Percentiles rank a stretch among this genome's conserved stretches.
phyloP scores from a whole-genome alignment of 2,888 invertebrate species.

The Drosophila picticornis region DNA sequence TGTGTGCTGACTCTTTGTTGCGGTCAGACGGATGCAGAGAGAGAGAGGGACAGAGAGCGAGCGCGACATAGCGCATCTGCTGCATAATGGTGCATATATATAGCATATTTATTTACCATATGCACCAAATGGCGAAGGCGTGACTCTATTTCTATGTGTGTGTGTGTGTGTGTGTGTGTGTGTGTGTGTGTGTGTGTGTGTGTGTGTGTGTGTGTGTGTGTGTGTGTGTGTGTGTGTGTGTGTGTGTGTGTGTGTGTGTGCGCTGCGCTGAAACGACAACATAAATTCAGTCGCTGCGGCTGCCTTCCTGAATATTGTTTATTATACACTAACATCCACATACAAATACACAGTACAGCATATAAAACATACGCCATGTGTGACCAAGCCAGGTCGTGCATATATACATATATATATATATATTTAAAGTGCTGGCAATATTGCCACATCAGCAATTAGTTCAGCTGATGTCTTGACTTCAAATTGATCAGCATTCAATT shows the following conservation, averaged over 20 bases:
- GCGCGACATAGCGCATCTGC: constrained; percentile 34
- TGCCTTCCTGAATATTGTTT: constrained; percentile 74
- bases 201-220: not conserved
- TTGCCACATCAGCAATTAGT: constrained; percentile 50
- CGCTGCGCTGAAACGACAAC: constrained; percentile 60
- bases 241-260: too few species aligned
- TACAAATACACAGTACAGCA: constrained; percentile 34
- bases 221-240: not conserved
- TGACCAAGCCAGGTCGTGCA: constrained; percentile 29
- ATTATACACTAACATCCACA: constrained; percentile 52
- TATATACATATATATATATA: constrained; percentile 57
- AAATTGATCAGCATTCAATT: constrained; percentile 12
- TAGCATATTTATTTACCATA: constrained; percentile 39
- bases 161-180: not conserved
- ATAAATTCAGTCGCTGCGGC: constrained; percentile 66
- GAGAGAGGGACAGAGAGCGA: not conserved
- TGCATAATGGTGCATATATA: constrained; percentile 38
- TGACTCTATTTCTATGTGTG: not conserved
- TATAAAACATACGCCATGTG: constrained; percentile 67
- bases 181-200: not conserved
- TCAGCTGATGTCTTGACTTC: not conserved
- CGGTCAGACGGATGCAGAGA: constrained; percentile 51
- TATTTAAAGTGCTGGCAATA: constrained; percentile 47
- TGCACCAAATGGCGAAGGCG: constrained; percentile 36
- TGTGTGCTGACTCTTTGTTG: constrained; percentile 50